These are phyloP conservation scores for Samia ricini DNA, from an alignment of 1,140 invertebrate species.

Conservation along the genomic window DNA sequence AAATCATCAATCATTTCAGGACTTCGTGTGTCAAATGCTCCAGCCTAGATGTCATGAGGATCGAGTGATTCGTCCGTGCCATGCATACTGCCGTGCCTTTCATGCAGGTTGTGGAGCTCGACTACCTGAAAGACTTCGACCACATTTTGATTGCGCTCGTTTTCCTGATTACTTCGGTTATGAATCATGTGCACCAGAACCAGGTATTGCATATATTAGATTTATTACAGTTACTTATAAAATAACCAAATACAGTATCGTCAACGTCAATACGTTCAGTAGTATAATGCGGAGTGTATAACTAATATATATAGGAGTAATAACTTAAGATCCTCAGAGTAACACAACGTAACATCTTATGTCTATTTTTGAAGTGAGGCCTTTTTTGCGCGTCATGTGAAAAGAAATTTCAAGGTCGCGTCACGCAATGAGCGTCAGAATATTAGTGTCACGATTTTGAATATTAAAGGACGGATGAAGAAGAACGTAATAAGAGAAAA, in stretches of 20 bases:
- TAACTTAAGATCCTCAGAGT: too few species aligned
- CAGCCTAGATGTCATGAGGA: conserved; percentile 85
- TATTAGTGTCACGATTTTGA: too few species aligned
- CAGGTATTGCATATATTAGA: conserved; percentile 75
- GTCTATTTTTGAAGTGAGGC: too few species aligned
- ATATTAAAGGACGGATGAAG: too few species aligned
- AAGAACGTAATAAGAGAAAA: too few species aligned
- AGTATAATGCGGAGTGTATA: too few species aligned
- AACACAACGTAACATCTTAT: too few species aligned
- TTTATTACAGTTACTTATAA: background rate
- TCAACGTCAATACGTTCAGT: too few species aligned
- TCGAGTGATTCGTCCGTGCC: conserved; percentile 84
- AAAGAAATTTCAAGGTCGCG: too few species aligned
- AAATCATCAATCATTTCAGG: conserved; percentile 69
- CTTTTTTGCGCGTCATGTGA: too few species aligned
- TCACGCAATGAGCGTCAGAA: too few species aligned
- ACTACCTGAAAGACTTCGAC: conserved; percentile 83
- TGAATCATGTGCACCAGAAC: conserved; percentile 86
- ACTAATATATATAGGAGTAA: too few species aligned
- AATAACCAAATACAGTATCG: background rate
- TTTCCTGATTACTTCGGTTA: conserved; percentile 88
- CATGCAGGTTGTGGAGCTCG: conserved; percentile 88
- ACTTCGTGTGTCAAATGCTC: conserved; percentile 90
- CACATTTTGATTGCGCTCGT: conserved; percentile 86
- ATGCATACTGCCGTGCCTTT: conserved; percentile 91